Evolutionary conservation across 1,140 invertebrate species (phyloP).

Genomic region (Zophobas morio): DNA sequence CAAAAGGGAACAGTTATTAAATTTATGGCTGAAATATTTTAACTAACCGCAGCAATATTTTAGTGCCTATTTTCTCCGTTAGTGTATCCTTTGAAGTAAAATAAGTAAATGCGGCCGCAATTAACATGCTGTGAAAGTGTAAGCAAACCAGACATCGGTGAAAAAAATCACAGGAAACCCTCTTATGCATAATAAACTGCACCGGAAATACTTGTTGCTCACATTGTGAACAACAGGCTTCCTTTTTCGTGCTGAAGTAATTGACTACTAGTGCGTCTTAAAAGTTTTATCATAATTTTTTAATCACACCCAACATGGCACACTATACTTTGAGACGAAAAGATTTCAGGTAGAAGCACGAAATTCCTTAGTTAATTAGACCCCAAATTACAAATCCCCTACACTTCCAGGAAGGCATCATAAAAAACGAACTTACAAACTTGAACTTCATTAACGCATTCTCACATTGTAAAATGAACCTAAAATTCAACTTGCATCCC

Average conservation of each 20-base stretch:
- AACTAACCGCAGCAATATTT: not conserved
- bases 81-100: slow-evolving; percentile 5
- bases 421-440: not conserved
- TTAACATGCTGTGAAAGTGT: slow-evolving; percentile 32
- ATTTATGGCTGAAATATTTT: not conserved
- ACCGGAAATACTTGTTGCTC: slow-evolving; percentile 45
- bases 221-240: slow-evolving; percentile 20
- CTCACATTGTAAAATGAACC: slow-evolving; percentile 2
- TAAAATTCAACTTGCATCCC: not conserved
- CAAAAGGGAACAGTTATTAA: not conserved
- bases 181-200: slow-evolving; percentile 42
- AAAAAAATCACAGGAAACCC: slow-evolving; percentile 44
- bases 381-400: no score
- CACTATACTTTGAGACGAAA: no score
- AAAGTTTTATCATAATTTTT: no score
- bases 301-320: no score
- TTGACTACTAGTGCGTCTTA: not conserved
- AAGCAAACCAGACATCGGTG: slow-evolving; percentile 35
- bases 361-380: no score
- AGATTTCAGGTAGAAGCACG: no score
- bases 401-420: not conserved
- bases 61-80: slow-evolving; percentile 1
- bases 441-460: not conserved
- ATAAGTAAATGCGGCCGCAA: slow-evolving; percentile 15
- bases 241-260: slow-evolving; percentile 18